These are phyloP conservation scores for Trichacis sp. DNA, from an alignment of 2,888 invertebrate species.

Conservation along the genomic window DNA sequence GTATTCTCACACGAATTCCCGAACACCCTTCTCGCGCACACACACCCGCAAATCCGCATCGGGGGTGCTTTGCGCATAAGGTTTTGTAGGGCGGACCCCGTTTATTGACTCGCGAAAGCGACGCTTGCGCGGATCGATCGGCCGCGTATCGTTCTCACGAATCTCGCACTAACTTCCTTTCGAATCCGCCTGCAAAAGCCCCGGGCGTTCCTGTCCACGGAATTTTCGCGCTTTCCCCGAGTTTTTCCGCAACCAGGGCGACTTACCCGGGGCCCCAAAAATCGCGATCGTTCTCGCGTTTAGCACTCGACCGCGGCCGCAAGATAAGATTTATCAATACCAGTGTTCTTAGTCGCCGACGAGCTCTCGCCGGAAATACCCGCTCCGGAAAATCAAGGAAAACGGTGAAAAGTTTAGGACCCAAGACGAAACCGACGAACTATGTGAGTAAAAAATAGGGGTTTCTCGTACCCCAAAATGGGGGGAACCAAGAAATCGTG, in stretches of 20 bases:
- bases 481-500: too few relatives aligned
- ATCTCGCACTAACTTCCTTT: slow-evolving; percentile 8
- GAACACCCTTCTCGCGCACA: too few relatives aligned
- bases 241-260: slow-evolving; percentile 40
- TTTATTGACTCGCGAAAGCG: slow-evolving; percentile 57
- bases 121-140: slow-evolving; percentile 49
- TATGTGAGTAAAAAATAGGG: slow-evolving; percentile 31
- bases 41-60: slow-evolving; percentile 14
- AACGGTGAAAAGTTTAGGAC: slow-evolving; percentile 27
- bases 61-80: slow-evolving; percentile 32
- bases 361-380: slow-evolving; percentile 57
- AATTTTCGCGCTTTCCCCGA: slow-evolving; percentile 40
- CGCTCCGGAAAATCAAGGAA: slow-evolving; percentile 34
- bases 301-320: slow-evolving; percentile 47
- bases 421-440: slow-evolving; percentile 22
- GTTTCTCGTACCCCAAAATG: not conserved
- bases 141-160: slow-evolving; percentile 11
- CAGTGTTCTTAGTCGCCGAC: slow-evolving; percentile 57
- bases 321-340: slow-evolving; percentile 67
- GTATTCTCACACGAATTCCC: too few relatives aligned
- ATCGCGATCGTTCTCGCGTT: slow-evolving; percentile 48
- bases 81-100: slow-evolving; percentile 47
- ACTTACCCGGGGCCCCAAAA: too few relatives aligned
- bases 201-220: not conserved
- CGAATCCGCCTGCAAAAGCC: slow-evolving; percentile 1